Base-by-base conservation (phyloP, 2,888 invertebrate genomes). In the Philopedon plagiatum region DNA sequence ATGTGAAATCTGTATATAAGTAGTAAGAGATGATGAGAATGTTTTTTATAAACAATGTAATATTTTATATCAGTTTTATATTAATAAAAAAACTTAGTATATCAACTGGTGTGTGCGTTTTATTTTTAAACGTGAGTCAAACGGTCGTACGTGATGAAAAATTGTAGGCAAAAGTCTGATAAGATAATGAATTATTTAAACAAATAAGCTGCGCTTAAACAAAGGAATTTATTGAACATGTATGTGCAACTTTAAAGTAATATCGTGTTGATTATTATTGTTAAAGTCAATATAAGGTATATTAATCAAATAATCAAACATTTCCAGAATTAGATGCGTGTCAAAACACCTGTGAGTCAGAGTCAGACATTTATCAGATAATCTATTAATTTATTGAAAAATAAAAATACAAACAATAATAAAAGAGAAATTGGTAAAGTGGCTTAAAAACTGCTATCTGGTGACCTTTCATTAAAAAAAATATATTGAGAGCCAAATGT, bases 1-100 rank as follows among this genome's bases (percentile, higher is more conserved):
- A 69, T 69, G 46, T 26, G 44, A 62, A 61, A 44, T 61, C 26
- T 67, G 57, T 67, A 72, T n/a, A 62, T 72, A 65, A 46, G 58
- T 63, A 68, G 68, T 54, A 56, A 60, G 60, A 64, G 56, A 23
- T 46, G 56, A 23, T 46, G 34, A 44, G 19, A 74, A 57, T 49
- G 49, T 71, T 79, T 81, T 81, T 81, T 81, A 81, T 81, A 81
- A 76, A 81, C 77, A 80, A 78, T 81, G 79, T 80, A 80, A 80
- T 80, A 81, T 81, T 81, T 81, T 81, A 80, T 81, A 81, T 80
- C 67, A 80, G 80, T 81, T 81, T 81, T 79, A 81, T 80, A 81
- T 80, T 81, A 81, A 79, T 80, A 79, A 81, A 80, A 80, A 77
- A 63, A 65, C 49, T 58, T 60, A 71, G 34, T 56, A 56, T 61